Percentiles rank a stretch among this genome's conserved stretches.
Evolutionary conservation across 2,113 vertebrate genomes (phyloP).

Genomic region (Chauna torquata): DNA sequence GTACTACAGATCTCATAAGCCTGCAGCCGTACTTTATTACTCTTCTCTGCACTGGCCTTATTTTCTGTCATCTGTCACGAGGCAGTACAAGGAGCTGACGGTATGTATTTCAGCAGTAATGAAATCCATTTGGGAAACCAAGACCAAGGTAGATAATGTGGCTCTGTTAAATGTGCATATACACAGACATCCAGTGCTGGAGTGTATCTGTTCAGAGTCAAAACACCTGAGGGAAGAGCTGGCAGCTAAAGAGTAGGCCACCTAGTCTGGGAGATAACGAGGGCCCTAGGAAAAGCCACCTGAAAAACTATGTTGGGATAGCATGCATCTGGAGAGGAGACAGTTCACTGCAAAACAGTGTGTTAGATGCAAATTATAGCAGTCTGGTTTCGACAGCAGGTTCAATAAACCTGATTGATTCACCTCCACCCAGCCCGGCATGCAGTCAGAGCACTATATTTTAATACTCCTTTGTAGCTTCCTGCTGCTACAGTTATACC

Average conservation of each 20-base stretch:
- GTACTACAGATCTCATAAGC: background rate
- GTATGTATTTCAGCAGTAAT: background rate
- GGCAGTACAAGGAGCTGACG: background rate
- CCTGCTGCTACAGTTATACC: background rate
- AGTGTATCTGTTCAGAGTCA: fast-evolving
- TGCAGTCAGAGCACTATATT: background rate
- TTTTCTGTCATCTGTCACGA: background rate
- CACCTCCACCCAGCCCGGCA: background rate
- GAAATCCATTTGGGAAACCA: background rate
- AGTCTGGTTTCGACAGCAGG: background rate
- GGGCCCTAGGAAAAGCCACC: background rate
- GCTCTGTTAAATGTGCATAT: background rate
- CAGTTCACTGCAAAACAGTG: background rate
- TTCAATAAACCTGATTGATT: background rate
- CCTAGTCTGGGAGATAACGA: background rate
- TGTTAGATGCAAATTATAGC: background rate
- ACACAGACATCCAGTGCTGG: background rate
- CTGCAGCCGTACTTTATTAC: background rate
- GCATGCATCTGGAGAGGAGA: background rate
- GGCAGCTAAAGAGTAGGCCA: background rate
- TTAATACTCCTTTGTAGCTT: background rate
- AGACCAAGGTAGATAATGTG: background rate
- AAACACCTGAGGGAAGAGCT: background rate
- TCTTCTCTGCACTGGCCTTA: background rate
- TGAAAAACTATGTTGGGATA: background rate